Percentiles rank a stretch among this genome's conserved stretches.
Evolutionary conservation across 2,113 vertebrate species (phyloP).

Genomic region (Eclectus roratus): DNA sequence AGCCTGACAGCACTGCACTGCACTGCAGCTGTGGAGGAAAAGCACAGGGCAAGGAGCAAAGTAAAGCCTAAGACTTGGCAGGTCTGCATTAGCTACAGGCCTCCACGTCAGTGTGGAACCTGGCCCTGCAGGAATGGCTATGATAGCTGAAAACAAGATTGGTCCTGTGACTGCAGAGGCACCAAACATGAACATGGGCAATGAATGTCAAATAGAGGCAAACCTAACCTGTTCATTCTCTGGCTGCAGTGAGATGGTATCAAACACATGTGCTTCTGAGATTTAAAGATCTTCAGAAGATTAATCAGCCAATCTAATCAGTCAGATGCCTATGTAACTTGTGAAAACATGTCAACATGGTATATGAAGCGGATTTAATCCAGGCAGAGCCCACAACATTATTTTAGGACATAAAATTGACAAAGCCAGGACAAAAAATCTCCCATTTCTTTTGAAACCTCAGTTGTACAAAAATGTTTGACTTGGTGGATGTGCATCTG

Average conservation of each 20-base stretch:
- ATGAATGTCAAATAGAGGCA: neutral
- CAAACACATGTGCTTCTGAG: neutral
- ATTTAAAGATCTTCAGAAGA: neutral
- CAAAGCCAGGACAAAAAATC: neutral
- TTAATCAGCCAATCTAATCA: neutral
- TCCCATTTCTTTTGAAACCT: neutral
- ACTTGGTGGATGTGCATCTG: neutral
- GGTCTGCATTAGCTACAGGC: neutral
- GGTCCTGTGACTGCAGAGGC: neutral
- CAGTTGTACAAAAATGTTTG: neutral
- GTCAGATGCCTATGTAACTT: neutral
- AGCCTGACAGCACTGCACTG: neutral
- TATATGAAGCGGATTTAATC: neutral
- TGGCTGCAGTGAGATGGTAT: neutral
- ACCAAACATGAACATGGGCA: fast-evolving
- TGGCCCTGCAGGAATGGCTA: neutral
- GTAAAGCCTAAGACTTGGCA: neutral
- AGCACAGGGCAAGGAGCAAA: neutral
- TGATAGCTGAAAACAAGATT: neutral
- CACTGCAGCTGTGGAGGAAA: neutral
- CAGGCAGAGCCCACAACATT: neutral
- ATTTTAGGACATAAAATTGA: neutral
- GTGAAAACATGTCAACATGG: neutral
- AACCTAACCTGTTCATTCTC: neutral
- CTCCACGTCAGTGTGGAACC: fast-evolving